These are phyloP conservation scores for Arctia plantaginis DNA, from an alignment of 2,888 invertebrate species.

Conservation along the genomic window DNA sequence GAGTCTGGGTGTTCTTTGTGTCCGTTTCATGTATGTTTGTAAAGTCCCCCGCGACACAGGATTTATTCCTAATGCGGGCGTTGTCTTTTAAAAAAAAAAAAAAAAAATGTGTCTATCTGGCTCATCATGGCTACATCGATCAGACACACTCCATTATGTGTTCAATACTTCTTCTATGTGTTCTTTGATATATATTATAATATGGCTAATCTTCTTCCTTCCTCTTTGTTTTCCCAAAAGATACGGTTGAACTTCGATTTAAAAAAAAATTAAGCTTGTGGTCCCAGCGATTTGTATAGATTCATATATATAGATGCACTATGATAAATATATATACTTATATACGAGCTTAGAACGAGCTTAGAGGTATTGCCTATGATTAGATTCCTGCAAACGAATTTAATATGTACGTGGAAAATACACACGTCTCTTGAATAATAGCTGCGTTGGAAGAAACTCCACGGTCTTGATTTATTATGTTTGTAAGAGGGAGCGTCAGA, in stretches of 20 bases:
- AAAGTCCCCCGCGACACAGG: no score
- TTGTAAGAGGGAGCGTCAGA: background rate
- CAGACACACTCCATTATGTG: background rate
- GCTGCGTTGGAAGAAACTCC: conserved; percentile 12
- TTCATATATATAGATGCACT: no score
- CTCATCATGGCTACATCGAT: background rate
- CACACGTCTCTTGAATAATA: conserved; percentile 19
- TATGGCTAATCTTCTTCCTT: no score
- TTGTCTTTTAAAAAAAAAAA: no score
- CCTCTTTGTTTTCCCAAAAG: no score
- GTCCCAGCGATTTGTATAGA: no score
- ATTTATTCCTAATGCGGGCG: no score
- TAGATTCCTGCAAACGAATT: conserved; percentile 18
- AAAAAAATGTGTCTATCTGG: conserved; percentile 11
- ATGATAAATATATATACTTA: no score
- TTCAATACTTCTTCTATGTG: background rate
- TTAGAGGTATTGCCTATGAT: background rate
- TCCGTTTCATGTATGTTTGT: no score
- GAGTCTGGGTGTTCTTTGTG: no score
- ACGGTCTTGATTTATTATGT: background rate
- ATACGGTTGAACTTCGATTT: no score
- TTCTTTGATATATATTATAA: background rate
- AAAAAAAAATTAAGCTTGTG: no score
- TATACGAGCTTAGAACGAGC: background rate
- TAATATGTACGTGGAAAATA: conserved; percentile 21